These are phyloP conservation scores for Tribolium madens DNA, from an alignment of 1,140 invertebrate species.

Conservation along the genomic window DNA sequence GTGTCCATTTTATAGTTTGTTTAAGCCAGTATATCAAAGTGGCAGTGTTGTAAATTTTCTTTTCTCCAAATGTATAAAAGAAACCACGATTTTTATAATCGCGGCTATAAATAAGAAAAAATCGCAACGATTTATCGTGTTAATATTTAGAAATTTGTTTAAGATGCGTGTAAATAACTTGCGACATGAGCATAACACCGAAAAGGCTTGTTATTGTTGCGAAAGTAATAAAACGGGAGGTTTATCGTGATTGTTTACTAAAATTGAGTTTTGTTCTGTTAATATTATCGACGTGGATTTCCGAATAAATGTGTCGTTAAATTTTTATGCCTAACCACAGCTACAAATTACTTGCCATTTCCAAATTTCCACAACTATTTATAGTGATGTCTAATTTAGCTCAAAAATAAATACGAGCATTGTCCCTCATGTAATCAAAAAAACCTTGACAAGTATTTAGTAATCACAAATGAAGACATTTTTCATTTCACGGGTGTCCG, in stretches of 20 bases:
- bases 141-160: constrained; percentile 28
- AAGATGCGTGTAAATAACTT: constrained; percentile 21
- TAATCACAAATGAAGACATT: background rate
- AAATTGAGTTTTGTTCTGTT: constrained; percentile 38
- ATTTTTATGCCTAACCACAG: constrained; percentile 15
- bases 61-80: constrained; percentile 44
- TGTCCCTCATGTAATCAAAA: background rate
- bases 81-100: constrained; percentile 2
- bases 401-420: constrained; percentile 3
- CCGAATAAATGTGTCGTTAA: constrained; percentile 36
- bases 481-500: constrained; percentile 20
- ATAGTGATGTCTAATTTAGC: constrained; percentile 31
- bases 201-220: constrained; percentile 37
- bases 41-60: constrained; percentile 44
- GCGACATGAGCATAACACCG: constrained; percentile 24
- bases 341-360: constrained; percentile 25
- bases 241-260: constrained; percentile 42
- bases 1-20: constrained; percentile 45
- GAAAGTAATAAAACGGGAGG: constrained; percentile 15
- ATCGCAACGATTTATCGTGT: constrained; percentile 10
- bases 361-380: constrained; percentile 5
- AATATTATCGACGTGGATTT: constrained; percentile 22
- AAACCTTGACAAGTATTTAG: too few relatives aligned
- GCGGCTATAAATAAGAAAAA: constrained; percentile 17
- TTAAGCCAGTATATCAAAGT: constrained; percentile 42